Evolutionary conservation across 2,888 invertebrate genomes (phyloP), one percentile per base, ranked within the genome.

Genomic region (Azorinus chamasolen): DNA sequence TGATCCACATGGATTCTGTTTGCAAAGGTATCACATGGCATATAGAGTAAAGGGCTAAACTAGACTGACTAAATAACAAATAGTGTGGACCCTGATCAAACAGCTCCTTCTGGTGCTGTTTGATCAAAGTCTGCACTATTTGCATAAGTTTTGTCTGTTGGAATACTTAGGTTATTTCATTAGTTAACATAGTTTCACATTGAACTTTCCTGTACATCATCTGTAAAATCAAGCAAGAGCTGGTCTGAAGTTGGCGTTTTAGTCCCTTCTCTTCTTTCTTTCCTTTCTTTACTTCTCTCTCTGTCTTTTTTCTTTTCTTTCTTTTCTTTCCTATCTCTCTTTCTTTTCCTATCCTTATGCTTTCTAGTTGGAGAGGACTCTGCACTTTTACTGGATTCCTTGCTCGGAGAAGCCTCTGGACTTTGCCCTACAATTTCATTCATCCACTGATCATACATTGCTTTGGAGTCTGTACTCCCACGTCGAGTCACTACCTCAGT

Each of bases 361-460:
- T 75, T 59, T 45, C 48, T 45, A 20, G 37, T 55, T 18, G 27
- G 24, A 27, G 61, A 39, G 12, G 16, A 39, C 27, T 39, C 27
- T 12, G 54, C 66, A 66, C 76, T 72, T 62, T 63, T 72, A 54
- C 72, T 72, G 14, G 77, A 72, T 41, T 27, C 14, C 32, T 41
- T 32, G 5, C 25, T 32, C 5, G 66, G 68, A 16, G 57, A 62
- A 8, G 74, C 22, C n/a, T 53, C 53, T 32, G 70, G 69, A 39
- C 73, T 76, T 1, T 54, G 55, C 41, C 70, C 68, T 27, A 80
- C 76, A 5, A 80, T 45, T 73, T 80, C 80, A 65, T 80, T 76
- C 8, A 70, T 76, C 80, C 80, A 80, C 59, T 80, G 76, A 12
- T 80, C 80, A 63, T 80, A 80, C 48, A 69, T 64, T 48, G 72